phyloP scores from a whole-genome alignment of 2,888 invertebrate species.

The Nomada flava region DNA sequence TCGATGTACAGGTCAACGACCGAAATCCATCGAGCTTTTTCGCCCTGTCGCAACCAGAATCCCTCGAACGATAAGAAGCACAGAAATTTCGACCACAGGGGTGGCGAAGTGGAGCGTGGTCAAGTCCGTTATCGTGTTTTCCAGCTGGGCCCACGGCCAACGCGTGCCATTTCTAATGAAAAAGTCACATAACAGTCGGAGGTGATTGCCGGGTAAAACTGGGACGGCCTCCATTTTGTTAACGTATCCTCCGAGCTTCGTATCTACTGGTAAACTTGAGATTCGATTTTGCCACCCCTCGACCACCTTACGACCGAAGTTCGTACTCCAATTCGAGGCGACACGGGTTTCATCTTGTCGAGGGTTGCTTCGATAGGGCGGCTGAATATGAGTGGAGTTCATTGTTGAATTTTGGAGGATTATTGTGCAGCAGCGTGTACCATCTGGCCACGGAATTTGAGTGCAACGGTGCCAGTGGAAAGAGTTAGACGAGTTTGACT shows the following conservation, averaged over 20 bases:
- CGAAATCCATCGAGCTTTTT: constrained; percentile 17
- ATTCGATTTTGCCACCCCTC: constrained; percentile 6
- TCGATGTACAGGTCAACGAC: neutral
- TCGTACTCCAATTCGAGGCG: neutral
- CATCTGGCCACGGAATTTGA: too few relatives aligned
- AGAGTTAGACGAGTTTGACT: too few relatives aligned
- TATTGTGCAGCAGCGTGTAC: too few relatives aligned
- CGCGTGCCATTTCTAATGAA: constrained; percentile 26
- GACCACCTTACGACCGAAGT: neutral
- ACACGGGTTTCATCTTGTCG: neutral
- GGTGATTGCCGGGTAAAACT: constrained; percentile 11
- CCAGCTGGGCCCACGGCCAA: constrained; percentile 44
- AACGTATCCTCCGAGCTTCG: neutral
- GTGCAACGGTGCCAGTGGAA: too few relatives aligned
- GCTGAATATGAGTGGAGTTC: neutral
- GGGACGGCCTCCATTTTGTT: constrained; percentile 18
- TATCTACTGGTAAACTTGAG: neutral
- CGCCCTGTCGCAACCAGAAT: constrained; percentile 15
- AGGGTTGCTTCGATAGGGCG: neutral
- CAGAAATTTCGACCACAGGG: neutral
- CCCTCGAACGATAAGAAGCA: constrained; percentile 16
- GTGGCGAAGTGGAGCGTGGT: constrained; percentile 20
- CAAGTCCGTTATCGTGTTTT: constrained; percentile 41
- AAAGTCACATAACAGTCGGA: constrained; percentile 37
- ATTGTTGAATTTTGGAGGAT: neutral